Evolutionary conservation across 2,888 invertebrate species (phyloP), one percentile per base, ranked within the genome.

Genomic region (Panopea generosa): DNA sequence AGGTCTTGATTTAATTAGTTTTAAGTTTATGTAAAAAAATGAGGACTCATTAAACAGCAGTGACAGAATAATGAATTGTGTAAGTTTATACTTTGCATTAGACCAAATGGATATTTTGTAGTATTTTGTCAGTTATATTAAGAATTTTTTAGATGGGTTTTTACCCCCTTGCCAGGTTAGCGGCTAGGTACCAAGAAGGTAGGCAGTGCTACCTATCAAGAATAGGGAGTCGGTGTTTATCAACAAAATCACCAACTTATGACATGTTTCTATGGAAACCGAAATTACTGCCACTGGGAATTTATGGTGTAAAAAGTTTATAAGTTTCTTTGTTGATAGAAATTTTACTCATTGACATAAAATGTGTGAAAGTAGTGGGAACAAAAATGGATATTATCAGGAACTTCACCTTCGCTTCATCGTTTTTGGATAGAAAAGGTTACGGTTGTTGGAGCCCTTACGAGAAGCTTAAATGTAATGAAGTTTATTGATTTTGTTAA

Each of bases 261-360:
- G 80, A 80, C 80, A 80, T 66, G 81, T 81, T 75, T 56, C 81
- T 65, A 77, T 81, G 77, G 77, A 29, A 63, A 81, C 75, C 40
- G 49, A 60, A 72, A 68, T 68, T 81, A 72, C 74, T 77, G 75
- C 77, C 71, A 75, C 77, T 81, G 81, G 77, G 77, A 72, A 77
- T 77, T 73, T 73, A 72, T 73, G 69, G 72, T 77, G 72, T 77
- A 69, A 73, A 73, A 72, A 20, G 45, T 67, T 69, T 81, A 66
- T 65, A 75, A 75, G 73, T 68, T 77, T 81, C 81, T 81, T 81
- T 81, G 81, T 81, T 81, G 81, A 77, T 55, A 75, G 55, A 70
- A 61, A 50, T 55, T 75, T 65, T 52, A 65, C 61, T 73, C 75
- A 76, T 76, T 78, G 63, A 27, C 29, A 57, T 49, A 47, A 57